These are phyloP conservation scores for Homarus gammarus DNA, from an alignment of 2,888 invertebrate genomes.

Conservation along the genomic window DNA sequence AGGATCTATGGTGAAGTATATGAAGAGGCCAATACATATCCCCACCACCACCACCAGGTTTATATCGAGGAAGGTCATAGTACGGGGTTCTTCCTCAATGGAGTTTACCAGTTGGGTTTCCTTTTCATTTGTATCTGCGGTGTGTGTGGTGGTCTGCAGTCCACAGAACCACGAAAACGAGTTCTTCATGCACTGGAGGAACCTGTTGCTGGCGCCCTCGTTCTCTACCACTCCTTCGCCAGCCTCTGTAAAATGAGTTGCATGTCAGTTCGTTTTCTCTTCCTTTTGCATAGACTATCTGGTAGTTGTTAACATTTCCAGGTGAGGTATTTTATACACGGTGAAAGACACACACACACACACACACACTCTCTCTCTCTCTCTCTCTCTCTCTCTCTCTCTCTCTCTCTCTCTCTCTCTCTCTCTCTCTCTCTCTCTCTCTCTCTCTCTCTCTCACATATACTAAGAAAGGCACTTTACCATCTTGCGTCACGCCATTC, in stretches of 20 bases:
- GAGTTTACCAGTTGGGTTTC: background rate
- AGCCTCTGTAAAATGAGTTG: background rate
- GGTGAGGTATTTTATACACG: background rate
- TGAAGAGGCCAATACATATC: conserved; percentile 54
- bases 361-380: too few species aligned
- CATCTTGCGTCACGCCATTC: background rate
- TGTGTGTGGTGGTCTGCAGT: background rate
- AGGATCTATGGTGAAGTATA: conserved; percentile 71
- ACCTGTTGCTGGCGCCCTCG: background rate
- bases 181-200: background rate
- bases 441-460: background rate
- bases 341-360: too few species aligned
- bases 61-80: conserved; percentile 43
- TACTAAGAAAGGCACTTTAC: background rate
- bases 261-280: too few species aligned
- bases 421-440: too few species aligned
- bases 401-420: too few species aligned
- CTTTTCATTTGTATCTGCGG: background rate
- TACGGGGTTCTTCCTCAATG: conserved; percentile 19
- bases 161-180: conserved; percentile 43
- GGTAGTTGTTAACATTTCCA: too few species aligned
- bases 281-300: too few species aligned
- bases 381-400: too few species aligned
- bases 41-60: conserved; percentile 74
- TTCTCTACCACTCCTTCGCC: background rate